Evolutionary conservation across 2,888 invertebrate genomes (phyloP).

Genomic region (Pteria penguin): DNA sequence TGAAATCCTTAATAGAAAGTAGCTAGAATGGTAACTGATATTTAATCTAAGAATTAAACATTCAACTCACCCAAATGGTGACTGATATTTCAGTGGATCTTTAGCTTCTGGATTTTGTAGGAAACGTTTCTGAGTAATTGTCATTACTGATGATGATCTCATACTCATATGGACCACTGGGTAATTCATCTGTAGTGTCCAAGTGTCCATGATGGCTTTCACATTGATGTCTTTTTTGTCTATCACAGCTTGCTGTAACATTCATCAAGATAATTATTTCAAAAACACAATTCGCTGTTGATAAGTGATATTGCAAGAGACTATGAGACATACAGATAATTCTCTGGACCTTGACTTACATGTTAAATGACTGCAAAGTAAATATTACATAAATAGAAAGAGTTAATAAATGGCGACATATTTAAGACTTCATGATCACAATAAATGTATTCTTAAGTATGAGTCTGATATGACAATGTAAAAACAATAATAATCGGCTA

Average conservation of each 20-base stretch:
- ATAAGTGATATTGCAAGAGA: not conserved
- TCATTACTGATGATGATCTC: slow-evolving; percentile 37
- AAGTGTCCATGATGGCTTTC: slow-evolving; percentile 68
- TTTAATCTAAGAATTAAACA: too few relatives aligned
- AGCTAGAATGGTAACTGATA: too few relatives aligned
- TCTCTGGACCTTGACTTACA: too few relatives aligned
- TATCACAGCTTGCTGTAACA: slow-evolving; percentile 45
- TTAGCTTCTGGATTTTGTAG: slow-evolving; percentile 56
- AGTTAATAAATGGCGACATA: too few relatives aligned
- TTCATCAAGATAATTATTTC: not conserved
- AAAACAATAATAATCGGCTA: too few relatives aligned
- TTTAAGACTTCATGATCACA: too few relatives aligned
- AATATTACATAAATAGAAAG: too few relatives aligned
- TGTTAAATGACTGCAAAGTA: too few relatives aligned
- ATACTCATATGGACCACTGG: slow-evolving; percentile 64
- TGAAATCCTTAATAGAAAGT: too few relatives aligned
- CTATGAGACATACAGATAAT: too few relatives aligned
- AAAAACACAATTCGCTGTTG: not conserved
- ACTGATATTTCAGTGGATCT: slow-evolving; percentile 58
- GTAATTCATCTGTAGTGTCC: slow-evolving; percentile 75
- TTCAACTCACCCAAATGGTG: slow-evolving; percentile 60
- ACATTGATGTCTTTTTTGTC: slow-evolving; percentile 66
- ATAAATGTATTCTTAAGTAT: too few relatives aligned
- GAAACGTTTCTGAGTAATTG: slow-evolving; percentile 65
- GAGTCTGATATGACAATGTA: too few relatives aligned